Evolutionary conservation across 2,113 vertebrate genomes (phyloP).

Genomic region (Oreamnos americanus): DNA sequence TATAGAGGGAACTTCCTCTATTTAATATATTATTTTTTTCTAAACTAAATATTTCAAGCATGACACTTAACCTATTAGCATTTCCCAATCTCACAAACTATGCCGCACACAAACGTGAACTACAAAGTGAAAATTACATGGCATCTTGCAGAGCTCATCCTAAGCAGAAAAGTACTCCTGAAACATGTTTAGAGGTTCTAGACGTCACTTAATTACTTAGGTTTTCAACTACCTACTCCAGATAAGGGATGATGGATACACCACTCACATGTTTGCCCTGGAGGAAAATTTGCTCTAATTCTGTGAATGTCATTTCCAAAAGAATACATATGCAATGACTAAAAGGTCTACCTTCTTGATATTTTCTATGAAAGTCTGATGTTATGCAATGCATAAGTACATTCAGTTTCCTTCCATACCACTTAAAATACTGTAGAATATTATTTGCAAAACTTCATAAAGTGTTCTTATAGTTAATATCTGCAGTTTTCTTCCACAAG

Average conservation of each 20-base stretch:
- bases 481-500: not conserved
- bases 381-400: not conserved
- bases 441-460: not conserved
- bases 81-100: not conserved
- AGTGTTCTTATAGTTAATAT: not conserved
- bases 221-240: not conserved
- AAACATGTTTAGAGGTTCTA: not conserved
- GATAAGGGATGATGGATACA: not conserved
- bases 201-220: not conserved
- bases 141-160: not conserved
- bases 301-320: not conserved
- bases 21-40: not conserved
- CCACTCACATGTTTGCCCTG: not conserved
- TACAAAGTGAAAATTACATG: not conserved
- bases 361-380: not conserved
- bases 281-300: constrained; percentile 4
- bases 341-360: not conserved
- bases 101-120: not conserved
- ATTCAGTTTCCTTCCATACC: not conserved
- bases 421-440: not conserved
- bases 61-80: not conserved
- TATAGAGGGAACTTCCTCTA: not conserved
- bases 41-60: constrained; percentile 48
- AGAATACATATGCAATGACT: not conserved
- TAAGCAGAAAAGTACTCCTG: constrained; percentile 20